Base-by-base conservation (phyloP, 2,888 invertebrate genomes). In the Tenthredo scrophulariae region DNA sequence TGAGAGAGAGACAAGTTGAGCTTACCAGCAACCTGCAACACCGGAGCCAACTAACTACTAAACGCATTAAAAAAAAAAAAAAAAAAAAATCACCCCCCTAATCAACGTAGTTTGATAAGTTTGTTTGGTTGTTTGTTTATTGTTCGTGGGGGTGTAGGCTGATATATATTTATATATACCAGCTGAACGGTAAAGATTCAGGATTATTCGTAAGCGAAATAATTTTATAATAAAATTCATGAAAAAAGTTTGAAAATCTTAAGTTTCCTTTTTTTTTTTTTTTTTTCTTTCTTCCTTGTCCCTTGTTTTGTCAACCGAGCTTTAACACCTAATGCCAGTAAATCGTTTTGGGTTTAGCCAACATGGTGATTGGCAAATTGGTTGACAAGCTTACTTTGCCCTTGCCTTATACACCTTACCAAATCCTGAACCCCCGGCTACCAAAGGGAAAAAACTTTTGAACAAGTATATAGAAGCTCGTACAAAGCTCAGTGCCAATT, bases 361-460 rank as follows among this genome's bases (percentile, higher is more conserved):
- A 37, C 18, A 43, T 26, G 62, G 72, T 74, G 72, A 74, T 74
- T 43, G 22, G 72, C 72, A 40, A 74, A 74, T 74, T 74, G 40
- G 40, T 43, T 74, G 72, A 74, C 43, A 43, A 74, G 72, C 43
- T 43, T 43, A 74, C 43, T 22, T 15, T 18, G 33, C 70, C 70
- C 37, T 37, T 33, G 37, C 26, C 70, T 13, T 15, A 67, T 18
- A n/a, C 37, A 13, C 26, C 62, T n/a, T 6, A 58, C 9, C 2
- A 62, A 46, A 33, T 62, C 62, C 10, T 5, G 22, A 22, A 58
- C 58, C 58, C 62, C 62, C 62, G 18, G 33, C 33, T 33, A 15
- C 22, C 2, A 10, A 13, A 22, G 22, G 22, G 22, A 22, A 62
- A 22, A 65, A 67, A 67, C 67, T 67, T 67, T 67, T 7, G 67